These are phyloP conservation scores for Panopea generosa DNA, from an alignment of 2,888 invertebrate species.

Conservation along the genomic window DNA sequence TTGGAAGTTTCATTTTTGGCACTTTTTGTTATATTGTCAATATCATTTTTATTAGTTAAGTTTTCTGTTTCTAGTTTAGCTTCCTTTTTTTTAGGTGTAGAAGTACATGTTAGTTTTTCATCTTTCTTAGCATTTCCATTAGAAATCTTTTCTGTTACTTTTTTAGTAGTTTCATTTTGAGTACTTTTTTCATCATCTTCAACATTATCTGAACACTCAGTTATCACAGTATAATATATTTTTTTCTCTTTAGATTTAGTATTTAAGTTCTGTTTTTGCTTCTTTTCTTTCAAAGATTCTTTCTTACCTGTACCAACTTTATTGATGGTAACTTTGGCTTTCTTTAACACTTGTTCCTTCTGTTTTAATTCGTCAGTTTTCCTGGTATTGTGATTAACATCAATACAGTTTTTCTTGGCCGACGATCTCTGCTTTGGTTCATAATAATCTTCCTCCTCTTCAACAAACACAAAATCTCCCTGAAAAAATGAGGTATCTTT, in stretches of 20 bases:
- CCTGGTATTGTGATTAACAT: conserved; percentile 45
- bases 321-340: too few relatives aligned
- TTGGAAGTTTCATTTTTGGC: not conserved
- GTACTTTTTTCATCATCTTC: not conserved
- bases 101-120: too few relatives aligned
- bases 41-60: not conserved
- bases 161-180: not conserved
- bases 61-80: not conserved
- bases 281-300: conserved; percentile 21
- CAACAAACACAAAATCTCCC: conserved; percentile 63
- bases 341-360: not conserved
- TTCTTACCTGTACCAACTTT: not conserved
- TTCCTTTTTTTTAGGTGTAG: not conserved
- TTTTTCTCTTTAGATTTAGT: conserved; percentile 12
- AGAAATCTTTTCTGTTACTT: not conserved
- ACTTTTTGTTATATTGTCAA: not conserved
- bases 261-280: conserved; percentile 7
- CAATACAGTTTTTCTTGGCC: conserved; percentile 21
- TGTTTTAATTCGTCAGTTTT: conserved; percentile 18
- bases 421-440: conserved; percentile 42
- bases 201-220: not conserved
- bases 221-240: not conserved
- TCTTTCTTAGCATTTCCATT: conserved; percentile 4
- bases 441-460: conserved; percentile 38
- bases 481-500: conserved; percentile 62